A percentile compares a stretch with the other conserved stretches of the same genome.
Conservation (phyloP, 2,113 vertebrate species). For the Nycticorax nycticorax region DNA sequence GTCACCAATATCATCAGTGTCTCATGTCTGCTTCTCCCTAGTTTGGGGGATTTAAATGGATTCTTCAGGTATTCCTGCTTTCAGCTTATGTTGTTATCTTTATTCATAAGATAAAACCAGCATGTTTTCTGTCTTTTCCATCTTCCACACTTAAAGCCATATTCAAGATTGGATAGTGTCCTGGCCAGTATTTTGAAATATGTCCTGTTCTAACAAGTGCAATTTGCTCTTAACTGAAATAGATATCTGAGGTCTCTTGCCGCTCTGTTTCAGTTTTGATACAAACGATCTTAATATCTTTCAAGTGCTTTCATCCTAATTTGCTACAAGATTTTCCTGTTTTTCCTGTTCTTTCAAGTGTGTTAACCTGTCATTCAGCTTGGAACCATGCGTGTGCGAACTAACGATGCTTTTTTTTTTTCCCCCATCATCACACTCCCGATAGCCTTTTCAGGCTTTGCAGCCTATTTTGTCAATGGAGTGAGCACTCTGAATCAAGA, state of each 20-base stretch:
- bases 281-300: not conserved
- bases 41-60: not conserved
- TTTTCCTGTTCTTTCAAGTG: constrained; percentile 30
- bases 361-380: not conserved
- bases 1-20: not conserved
- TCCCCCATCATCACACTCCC: not conserved
- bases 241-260: not conserved
- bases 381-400: not conserved
- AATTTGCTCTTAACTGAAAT: not conserved
- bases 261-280: not conserved
- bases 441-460: not conserved
- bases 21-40: not conserved
- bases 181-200: not conserved
- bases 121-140: not conserved
- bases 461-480: not conserved
- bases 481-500: not conserved
- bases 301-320: constrained; percentile 47
- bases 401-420: not conserved
- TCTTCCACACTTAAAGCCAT: not conserved
- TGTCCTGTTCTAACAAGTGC: not conserved
- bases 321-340: constrained; percentile 51
- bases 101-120: not conserved
- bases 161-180: not conserved
- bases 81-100: not conserved
- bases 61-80: not conserved